Base-by-base conservation (phyloP, 2,113 vertebrate genomes). In the Ptilonorhynchus violaceus region DNA sequence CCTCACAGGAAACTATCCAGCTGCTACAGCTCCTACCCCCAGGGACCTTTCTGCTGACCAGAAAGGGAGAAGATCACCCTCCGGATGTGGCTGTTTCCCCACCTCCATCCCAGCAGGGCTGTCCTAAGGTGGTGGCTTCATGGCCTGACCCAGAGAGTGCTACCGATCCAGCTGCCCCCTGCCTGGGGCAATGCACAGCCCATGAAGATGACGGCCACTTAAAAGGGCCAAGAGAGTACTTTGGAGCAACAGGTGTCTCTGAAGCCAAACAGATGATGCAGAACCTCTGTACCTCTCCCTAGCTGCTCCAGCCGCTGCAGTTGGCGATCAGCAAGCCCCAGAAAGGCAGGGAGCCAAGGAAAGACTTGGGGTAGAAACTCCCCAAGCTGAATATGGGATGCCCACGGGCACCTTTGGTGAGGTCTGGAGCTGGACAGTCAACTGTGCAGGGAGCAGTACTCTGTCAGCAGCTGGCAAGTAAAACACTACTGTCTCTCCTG, bases 101-200 rank as follows among this genome's bases (percentile, higher is more conserved):
- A 41, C 2, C 5, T 79, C 10, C 62, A 76, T 49, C 35, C 47
- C 23, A 63, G 33, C 42, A 63, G 3, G 8, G 47, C 8, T 67
- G 3, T 74, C n/a, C 11, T 33, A 55, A 9, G 9, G 17, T 1
- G 0, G 19, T 8, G 13, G 30, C 14, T 35, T 62, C 39, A 37
- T n/a, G 31, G 13, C 18, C 18, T 69, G n/a, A 31, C 25, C 7
- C 53, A 90, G 7, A 55, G 8, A 56, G 21, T 28, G 11, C 10
- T 46, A n/a, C n/a, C 0, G 0, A 52, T 62, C 20, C 31, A 50
- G 5, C 13, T 39, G 21, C 13, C 18, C 14, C 15, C 20, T 2
- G 0, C n/a, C 39, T 8, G 1, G 0, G 31, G 28, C 37, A 85
- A 7, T 4, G 15, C 31, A 37, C 22, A 66, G 11, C 11, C 21